Conservation (phyloP, 1,140 invertebrate genomes). For the Drosophila tani region DNA sequence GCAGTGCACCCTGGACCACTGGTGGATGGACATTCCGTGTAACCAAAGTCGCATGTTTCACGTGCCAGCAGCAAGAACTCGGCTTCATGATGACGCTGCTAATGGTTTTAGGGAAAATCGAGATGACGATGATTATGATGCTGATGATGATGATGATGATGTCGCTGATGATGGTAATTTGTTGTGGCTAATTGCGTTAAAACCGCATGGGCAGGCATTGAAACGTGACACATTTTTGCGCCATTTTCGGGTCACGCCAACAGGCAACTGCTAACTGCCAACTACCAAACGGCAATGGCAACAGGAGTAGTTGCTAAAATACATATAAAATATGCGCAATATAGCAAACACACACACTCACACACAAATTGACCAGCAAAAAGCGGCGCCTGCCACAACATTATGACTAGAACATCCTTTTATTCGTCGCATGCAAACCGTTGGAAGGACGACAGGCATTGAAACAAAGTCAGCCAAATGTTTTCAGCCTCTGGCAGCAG, state of each 20-base stretch:
- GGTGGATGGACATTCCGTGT: conserved; percentile 42
- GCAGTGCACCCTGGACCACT: conserved; percentile 19
- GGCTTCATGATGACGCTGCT: conserved; percentile 28
- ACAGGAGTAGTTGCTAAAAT: conserved; percentile 32
- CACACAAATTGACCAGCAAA: conserved; percentile 19
- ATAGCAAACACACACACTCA: conserved; percentile 24
- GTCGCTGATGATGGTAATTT: conserved; percentile 72
- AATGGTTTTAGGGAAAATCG: conserved; percentile 8
- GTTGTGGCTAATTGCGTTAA: conserved; percentile 79
- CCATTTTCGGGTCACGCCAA: conserved; percentile 52
- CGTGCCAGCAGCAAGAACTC: conserved; percentile 53
- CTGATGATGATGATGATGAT: conserved; percentile 50
- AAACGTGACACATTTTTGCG: conserved; percentile 76
- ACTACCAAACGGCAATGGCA: conserved; percentile 11
- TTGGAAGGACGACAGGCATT: conserved; percentile 38
- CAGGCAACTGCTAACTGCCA: conserved; percentile 9
- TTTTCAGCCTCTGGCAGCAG: conserved; percentile 35
- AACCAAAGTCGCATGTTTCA: conserved; percentile 68
- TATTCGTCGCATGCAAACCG: conserved; percentile 22
- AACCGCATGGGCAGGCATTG: conserved; percentile 68
- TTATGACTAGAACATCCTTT: conserved; percentile 56
- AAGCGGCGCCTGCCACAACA: conserved; percentile 52
- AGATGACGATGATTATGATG: conserved; percentile 25
- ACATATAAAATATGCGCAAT: conserved; percentile 57
- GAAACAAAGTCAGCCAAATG: conserved; percentile 61